phyloP scores from a whole-genome alignment of 2,113 vertebrate genomes.

The Mus musculus region DNA sequence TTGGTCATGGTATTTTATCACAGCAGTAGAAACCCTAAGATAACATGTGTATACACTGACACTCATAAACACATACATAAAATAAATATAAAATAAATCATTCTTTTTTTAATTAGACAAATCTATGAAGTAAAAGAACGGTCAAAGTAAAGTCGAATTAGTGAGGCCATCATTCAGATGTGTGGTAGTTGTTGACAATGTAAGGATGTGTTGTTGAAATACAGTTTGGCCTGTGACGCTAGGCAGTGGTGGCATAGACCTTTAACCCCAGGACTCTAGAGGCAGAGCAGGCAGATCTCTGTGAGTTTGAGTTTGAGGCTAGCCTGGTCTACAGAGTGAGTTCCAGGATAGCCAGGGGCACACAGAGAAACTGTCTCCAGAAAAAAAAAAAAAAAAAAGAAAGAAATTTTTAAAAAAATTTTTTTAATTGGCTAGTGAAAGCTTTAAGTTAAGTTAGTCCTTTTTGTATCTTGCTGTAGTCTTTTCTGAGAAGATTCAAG shows the following conservation, averaged over 20 bases:
- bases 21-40: neutral
- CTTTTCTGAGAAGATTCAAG: conserved; percentile 48
- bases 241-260: neutral
- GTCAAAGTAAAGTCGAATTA: conserved; percentile 11
- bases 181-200: neutral
- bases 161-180: neutral
- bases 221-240: neutral
- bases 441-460: conserved; percentile 20
- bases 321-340: neutral
- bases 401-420: neutral
- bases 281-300: neutral
- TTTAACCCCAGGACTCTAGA: neutral
- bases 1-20: neutral
- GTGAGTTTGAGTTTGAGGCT: too few relatives aligned
- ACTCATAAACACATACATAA: neutral
- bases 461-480: neutral
- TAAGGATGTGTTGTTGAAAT: conserved; percentile 25
- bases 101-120: neutral
- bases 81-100: neutral
- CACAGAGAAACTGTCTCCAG: neutral
- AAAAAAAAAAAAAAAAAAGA: too few relatives aligned
- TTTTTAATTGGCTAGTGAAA: neutral
- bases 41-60: neutral
- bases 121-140: conserved; percentile 33
- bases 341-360: neutral